These are phyloP conservation scores for Perognathus longimembris DNA, from an alignment of 2,113 vertebrate species.

Conservation along the genomic window DNA sequence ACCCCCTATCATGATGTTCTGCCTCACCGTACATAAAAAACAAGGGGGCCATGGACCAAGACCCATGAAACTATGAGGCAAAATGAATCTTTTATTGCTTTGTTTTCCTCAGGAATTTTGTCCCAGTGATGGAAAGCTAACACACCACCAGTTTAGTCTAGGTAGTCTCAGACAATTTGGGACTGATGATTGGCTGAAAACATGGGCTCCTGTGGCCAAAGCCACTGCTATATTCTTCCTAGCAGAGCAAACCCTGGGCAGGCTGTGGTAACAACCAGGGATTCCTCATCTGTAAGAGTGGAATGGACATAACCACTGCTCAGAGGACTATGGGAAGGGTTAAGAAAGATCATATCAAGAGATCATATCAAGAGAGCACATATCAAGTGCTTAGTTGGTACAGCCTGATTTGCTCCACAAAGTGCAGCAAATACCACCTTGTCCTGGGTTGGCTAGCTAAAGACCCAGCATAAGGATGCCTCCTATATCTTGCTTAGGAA, in stretches of 20 bases:
- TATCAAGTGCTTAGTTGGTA: neutral
- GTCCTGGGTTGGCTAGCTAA: neutral
- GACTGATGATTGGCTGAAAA: neutral
- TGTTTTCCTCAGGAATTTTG: neutral
- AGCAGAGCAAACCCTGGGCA: neutral
- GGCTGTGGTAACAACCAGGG: neutral
- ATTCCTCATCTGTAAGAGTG: neutral
- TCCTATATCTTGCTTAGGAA: neutral
- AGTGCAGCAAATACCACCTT: neutral
- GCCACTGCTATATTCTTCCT: neutral
- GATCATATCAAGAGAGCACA: no score
- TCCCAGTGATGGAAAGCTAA: neutral
- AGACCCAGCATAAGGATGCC: neutral
- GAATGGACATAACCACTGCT: neutral
- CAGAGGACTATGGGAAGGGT: neutral
- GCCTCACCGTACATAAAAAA: neutral
- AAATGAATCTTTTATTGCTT: neutral
- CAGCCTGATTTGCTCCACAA: neutral
- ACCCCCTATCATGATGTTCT: neutral
- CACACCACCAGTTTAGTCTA: neutral
- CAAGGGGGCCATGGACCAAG: neutral
- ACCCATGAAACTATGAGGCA: neutral
- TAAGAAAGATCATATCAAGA: neutral
- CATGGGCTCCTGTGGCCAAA: neutral
- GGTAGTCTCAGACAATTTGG: neutral